Conservation (phyloP, 2,113 vertebrate genomes). For the Capreolus pygargus region DNA sequence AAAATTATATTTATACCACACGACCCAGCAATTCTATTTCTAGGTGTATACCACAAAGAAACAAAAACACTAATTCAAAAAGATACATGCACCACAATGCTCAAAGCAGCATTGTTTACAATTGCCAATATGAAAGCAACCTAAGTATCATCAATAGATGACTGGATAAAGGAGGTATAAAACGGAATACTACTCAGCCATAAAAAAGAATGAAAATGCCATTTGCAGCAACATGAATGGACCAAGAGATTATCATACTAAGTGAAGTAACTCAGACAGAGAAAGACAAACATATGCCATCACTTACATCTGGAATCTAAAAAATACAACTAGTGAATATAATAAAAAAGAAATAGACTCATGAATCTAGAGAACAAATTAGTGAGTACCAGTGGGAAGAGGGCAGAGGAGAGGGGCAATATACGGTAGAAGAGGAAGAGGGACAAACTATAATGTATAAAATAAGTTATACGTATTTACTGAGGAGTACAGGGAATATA, state of each 20-base stretch:
- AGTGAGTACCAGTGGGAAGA: neutral
- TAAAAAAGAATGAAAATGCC: neutral
- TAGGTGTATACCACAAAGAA: neutral
- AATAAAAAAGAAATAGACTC: neutral
- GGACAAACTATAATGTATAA: neutral
- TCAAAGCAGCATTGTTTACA: neutral
- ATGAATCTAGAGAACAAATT: neutral
- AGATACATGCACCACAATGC: neutral
- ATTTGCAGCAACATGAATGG: neutral
- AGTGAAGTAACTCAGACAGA: neutral
- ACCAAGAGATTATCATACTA: neutral
- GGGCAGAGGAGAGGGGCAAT: neutral
- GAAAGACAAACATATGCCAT: neutral
- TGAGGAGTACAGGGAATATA: neutral
- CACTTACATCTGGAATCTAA: neutral
- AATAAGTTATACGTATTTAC: neutral
- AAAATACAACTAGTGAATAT: neutral
- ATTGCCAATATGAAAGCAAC: neutral
- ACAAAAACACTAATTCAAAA: neutral
- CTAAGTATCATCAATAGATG: neutral
- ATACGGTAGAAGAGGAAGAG: accelerated
- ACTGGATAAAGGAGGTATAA: neutral
- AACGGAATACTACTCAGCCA: neutral
- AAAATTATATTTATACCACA: neutral
- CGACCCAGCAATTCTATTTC: neutral